Percentiles rank a stretch among this genome's conserved stretches.
Evolutionary conservation across 2,113 vertebrate genomes (phyloP).

Genomic region (Parotia lawesii): DNA sequence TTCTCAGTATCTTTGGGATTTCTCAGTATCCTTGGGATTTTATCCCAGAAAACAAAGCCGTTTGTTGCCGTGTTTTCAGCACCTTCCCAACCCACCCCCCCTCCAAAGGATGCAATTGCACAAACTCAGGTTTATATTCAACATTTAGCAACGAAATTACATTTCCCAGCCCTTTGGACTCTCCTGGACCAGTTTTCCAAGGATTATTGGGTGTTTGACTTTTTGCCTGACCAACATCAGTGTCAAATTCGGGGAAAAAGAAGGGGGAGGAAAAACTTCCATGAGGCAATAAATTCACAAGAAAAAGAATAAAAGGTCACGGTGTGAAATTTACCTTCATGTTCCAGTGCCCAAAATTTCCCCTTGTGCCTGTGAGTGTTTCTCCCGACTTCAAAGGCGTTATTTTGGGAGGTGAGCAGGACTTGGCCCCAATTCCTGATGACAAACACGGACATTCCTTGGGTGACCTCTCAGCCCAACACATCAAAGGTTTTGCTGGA

Average conservation of each 20-base stretch:
- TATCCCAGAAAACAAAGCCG: neutral
- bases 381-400: neutral
- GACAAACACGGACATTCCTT: constrained; percentile 2
- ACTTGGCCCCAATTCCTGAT: neutral
- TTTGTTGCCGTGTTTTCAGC: constrained; percentile 16
- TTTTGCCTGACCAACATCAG: neutral
- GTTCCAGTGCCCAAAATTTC: neutral
- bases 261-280: neutral
- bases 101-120: neutral
- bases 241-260: neutral
- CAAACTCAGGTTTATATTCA: neutral
- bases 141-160: neutral
- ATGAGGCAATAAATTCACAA: neutral
- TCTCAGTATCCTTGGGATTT: neutral
- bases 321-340: neutral
- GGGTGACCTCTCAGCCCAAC: neutral
- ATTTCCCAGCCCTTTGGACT: neutral
- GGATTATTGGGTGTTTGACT: neutral
- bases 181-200: neutral
- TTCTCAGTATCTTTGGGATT: neutral
- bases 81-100: neutral
- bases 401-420: neutral
- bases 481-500: constrained; percentile 28
- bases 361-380: neutral
- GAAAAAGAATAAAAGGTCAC: neutral